Percentiles rank a stretch among this genome's conserved stretches.
Evolutionary conservation across 1,140 invertebrate species (phyloP).

Genomic region (Oreohelix idahoensis): DNA sequence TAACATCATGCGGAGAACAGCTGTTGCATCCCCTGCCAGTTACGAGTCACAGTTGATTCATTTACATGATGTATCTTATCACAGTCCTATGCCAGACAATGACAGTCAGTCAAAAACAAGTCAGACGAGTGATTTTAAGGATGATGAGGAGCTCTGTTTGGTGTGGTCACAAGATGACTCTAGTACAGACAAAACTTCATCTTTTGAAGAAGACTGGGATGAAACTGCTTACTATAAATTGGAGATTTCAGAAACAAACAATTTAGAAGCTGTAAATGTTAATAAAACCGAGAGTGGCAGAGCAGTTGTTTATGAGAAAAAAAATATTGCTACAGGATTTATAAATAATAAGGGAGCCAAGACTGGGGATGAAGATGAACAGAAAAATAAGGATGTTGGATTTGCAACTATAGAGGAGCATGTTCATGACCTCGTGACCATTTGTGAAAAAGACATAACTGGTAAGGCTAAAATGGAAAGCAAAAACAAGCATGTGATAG

Average conservation of each 20-base stretch:
- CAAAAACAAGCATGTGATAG: background rate
- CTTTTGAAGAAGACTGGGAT: background rate
- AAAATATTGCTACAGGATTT: too few relatives aligned
- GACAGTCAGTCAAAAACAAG: background rate
- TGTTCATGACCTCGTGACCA: too few relatives aligned
- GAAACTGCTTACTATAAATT: background rate
- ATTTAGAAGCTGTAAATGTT: background rate
- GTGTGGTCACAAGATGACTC: background rate
- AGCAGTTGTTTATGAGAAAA: background rate
- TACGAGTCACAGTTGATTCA: too few relatives aligned
- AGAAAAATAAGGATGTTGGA: too few relatives aligned
- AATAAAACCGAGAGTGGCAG: background rate
- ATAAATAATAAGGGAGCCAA: too few relatives aligned
- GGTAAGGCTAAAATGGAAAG: background rate
- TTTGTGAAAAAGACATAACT: too few relatives aligned
- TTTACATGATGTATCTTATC: too few relatives aligned
- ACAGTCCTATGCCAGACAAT: background rate
- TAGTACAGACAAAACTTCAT: background rate
- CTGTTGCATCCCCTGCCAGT: too few relatives aligned
- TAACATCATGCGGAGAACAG: too few relatives aligned
- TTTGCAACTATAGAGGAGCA: too few relatives aligned
- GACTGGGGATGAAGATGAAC: too few relatives aligned
- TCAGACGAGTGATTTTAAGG: background rate
- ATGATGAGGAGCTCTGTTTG: background rate
- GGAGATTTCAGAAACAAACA: background rate